Evolutionary conservation across 2,888 invertebrate species (phyloP).

Genomic region (Polydrusus cervinus): DNA sequence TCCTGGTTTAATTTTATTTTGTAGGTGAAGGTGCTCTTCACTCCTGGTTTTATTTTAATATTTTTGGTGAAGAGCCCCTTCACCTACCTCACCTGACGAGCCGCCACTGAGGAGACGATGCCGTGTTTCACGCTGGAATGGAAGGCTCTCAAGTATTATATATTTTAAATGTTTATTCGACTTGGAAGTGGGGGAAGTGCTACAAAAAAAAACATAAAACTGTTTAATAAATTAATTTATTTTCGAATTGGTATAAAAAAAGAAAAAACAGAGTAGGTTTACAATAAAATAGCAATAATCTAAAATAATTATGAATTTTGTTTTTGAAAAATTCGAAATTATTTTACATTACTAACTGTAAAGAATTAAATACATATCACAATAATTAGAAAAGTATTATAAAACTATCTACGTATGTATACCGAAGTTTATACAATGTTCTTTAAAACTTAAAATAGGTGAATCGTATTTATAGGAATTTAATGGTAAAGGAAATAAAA

Average conservation of each 20-base stretch:
- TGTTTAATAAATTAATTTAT: slow-evolving; percentile 42
- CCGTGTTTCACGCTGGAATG: too few species aligned
- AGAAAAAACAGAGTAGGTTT: slow-evolving; percentile 20
- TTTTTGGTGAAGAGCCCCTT: too few species aligned
- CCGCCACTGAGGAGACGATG: too few species aligned
- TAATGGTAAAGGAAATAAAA: background rate
- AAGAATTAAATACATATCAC: slow-evolving; percentile 49
- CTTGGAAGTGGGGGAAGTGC: too few species aligned
- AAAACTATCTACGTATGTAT: slow-evolving; percentile 8
- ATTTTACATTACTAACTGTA: slow-evolving; percentile 29
- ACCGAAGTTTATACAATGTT: too few species aligned
- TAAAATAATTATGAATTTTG: slow-evolving; percentile 16
- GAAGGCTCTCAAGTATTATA: too few species aligned
- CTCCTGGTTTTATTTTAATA: too few species aligned
- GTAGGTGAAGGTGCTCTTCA: too few species aligned
- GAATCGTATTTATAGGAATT: background rate
- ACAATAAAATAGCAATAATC: background rate
- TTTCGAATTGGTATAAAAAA: slow-evolving; percentile 42
- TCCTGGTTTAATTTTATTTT: too few species aligned
- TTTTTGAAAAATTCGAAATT: background rate
- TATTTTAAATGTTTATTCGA: too few species aligned
- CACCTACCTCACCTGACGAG: too few species aligned
- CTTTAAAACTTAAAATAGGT: background rate
- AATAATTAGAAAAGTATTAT: slow-evolving; percentile 41
- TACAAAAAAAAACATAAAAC: background rate